These are phyloP conservation scores for Orgyia antiqua DNA, from an alignment of 2,888 invertebrate genomes.

Conservation along the genomic window DNA sequence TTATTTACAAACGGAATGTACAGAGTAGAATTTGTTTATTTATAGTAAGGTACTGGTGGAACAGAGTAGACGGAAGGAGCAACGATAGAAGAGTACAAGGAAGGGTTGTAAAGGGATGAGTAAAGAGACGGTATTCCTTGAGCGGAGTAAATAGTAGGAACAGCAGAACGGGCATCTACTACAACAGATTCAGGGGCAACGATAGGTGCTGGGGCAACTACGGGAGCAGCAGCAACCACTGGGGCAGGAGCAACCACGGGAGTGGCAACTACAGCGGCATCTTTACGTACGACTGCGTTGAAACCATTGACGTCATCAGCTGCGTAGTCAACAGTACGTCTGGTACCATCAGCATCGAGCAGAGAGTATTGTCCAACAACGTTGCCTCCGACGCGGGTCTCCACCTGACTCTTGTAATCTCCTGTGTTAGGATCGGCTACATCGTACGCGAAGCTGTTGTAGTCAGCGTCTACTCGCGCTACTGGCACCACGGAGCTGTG, in stretches of 20 bases:
- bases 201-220: constrained; percentile 21
- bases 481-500: constrained; percentile 71
- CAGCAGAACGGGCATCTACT: constrained; percentile 8
- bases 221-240: constrained; percentile 35
- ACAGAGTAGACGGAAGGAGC: constrained; percentile 1
- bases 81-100: background rate
- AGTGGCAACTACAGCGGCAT: constrained; percentile 54
- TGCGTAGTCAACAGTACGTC: constrained; percentile 76
- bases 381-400: constrained; percentile 71
- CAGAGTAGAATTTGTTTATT: background rate
- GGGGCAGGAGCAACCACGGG: constrained; percentile 43
- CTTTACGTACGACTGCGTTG: constrained; percentile 77
- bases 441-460: constrained; percentile 74
- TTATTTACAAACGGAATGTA: background rate
- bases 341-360: constrained; percentile 75
- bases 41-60: constrained; percentile 9
- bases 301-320: constrained; percentile 77
- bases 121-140: constrained; percentile 4
- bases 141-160: constrained; percentile 2
- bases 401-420: constrained; percentile 76
- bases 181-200: constrained; percentile 2
- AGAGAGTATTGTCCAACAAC: constrained; percentile 78
- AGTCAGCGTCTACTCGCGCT: constrained; percentile 69
- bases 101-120: background rate
- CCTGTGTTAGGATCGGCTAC: constrained; percentile 78